Conservation (phyloP, 2,888 invertebrate species). For the Aporophyla lueneburgensis region DNA sequence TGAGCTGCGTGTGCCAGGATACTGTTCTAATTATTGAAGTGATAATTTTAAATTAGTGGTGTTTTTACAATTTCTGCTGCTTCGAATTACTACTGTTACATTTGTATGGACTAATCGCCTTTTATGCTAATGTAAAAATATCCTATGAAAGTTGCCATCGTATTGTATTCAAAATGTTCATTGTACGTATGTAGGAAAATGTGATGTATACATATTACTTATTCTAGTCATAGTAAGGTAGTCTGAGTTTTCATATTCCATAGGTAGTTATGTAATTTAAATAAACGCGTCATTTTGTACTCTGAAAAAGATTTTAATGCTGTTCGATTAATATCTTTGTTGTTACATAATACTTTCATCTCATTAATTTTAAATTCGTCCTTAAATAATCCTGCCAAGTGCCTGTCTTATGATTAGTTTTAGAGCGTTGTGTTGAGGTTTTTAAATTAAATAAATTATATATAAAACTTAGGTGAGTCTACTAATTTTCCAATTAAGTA, state of each 20-base stretch:
- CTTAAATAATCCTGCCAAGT: conserved; percentile 32
- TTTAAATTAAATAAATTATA: conserved; percentile 36
- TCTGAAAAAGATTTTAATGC: neutral
- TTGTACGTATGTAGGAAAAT: conserved; percentile 1
- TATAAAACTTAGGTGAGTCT: neutral
- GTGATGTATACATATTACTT: neutral
- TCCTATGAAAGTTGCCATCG: neutral
- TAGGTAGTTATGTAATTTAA: neutral
- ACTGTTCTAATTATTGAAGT: conserved; percentile 74
- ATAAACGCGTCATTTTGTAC: neutral
- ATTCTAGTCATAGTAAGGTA: neutral
- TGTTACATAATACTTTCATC: conserved; percentile 1
- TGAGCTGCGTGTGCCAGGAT: conserved; percentile 73
- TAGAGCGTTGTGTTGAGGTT: conserved; percentile 34
- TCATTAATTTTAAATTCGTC: conserved; percentile 14
- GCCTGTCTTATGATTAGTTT: conserved; percentile 55
- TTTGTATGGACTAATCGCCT: neutral
- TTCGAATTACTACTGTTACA: conserved; percentile 5
- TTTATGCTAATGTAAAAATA: conserved; percentile 1
- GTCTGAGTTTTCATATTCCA: conserved; percentile 16
- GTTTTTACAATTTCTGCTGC: conserved; percentile 17
- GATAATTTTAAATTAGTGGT: neutral
- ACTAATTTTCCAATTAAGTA: conserved; percentile 4
- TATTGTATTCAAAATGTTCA: conserved; percentile 21
- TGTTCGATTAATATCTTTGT: neutral